A percentile compares a stretch with the other conserved stretches of the same genome.
phyloP scores from a whole-genome alignment of 2,888 invertebrate genomes.

The Drosophila birchii region DNA sequence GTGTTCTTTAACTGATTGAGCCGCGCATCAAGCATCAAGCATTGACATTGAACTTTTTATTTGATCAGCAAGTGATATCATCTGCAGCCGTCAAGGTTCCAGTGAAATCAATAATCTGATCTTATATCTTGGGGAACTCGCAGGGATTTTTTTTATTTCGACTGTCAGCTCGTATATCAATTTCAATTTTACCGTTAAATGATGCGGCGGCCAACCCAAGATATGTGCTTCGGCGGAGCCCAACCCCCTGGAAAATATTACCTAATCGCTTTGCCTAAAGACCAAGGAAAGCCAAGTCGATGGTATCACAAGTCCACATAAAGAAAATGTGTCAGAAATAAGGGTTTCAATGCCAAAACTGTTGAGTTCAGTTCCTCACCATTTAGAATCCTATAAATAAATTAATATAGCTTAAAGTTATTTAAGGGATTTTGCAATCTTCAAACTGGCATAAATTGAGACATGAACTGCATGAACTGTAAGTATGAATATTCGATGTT shows the following conservation, averaged over 20 bases:
- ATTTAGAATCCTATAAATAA: too few species aligned
- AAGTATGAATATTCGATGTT: too few species aligned
- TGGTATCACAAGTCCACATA: slow-evolving; percentile 5
- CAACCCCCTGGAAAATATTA: slow-evolving; percentile 49
- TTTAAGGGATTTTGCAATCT: too few species aligned
- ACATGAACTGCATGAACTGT: too few species aligned
- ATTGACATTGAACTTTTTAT: slow-evolving; percentile 72
- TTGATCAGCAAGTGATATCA: slow-evolving; percentile 45
- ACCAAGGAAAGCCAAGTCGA: slow-evolving; percentile 9
- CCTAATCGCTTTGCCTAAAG: slow-evolving; percentile 49
- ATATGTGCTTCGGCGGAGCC: slow-evolving; percentile 34
- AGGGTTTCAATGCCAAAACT: too few species aligned
- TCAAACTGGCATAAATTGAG: too few species aligned
- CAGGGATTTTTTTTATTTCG: slow-evolving; percentile 8
- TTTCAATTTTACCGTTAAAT: slow-evolving; percentile 73
- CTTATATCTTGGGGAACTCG: slow-evolving; percentile 18
- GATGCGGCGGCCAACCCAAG: slow-evolving; percentile 62
- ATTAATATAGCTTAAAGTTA: too few species aligned
- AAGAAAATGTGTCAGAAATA: background rate
- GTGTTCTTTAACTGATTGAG: slow-evolving; percentile 56
- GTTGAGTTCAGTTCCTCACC: too few species aligned
- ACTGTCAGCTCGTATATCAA: slow-evolving; percentile 66
- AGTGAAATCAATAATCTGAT: slow-evolving; percentile 56
- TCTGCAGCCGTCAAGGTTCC: slow-evolving; percentile 30
- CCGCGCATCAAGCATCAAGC: slow-evolving; percentile 48